Evolutionary conservation across 2,113 vertebrate species (phyloP).

Genomic region (Sylvia atricapilla): DNA sequence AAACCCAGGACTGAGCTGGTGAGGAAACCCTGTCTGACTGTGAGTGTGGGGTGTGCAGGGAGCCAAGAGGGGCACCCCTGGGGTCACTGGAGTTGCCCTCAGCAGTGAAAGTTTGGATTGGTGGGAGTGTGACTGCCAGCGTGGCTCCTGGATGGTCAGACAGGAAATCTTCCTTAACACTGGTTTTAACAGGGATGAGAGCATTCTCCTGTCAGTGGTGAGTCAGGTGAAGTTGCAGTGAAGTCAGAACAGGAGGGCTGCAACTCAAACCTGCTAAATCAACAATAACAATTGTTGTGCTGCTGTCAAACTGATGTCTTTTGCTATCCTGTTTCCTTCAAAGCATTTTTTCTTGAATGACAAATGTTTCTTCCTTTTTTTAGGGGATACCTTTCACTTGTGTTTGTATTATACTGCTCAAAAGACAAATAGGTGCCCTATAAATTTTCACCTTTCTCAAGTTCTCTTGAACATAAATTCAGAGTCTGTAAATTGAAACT

Average conservation of each 20-base stretch:
- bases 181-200: not conserved
- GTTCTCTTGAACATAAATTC: not conserved
- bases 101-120: not conserved
- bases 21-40: not conserved
- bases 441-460: not conserved
- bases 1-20: not conserved
- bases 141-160: not conserved
- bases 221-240: not conserved
- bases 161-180: not conserved
- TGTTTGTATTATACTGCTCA: not conserved
- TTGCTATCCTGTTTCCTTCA: not conserved
- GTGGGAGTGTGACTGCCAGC: not conserved
- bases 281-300: not conserved
- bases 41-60: not conserved
- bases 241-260: not conserved
- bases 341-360: not conserved
- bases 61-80: accelerated
- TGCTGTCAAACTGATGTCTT: not conserved
- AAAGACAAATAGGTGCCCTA: not conserved
- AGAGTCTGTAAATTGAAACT: not conserved
- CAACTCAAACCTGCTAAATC: not conserved
- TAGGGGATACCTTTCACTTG: not conserved
- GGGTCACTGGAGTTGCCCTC: accelerated
- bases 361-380: not conserved
- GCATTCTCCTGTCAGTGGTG: not conserved